Conservation (phyloP, 1,140 invertebrate genomes). For the Brachionus manjavacas region DNA sequence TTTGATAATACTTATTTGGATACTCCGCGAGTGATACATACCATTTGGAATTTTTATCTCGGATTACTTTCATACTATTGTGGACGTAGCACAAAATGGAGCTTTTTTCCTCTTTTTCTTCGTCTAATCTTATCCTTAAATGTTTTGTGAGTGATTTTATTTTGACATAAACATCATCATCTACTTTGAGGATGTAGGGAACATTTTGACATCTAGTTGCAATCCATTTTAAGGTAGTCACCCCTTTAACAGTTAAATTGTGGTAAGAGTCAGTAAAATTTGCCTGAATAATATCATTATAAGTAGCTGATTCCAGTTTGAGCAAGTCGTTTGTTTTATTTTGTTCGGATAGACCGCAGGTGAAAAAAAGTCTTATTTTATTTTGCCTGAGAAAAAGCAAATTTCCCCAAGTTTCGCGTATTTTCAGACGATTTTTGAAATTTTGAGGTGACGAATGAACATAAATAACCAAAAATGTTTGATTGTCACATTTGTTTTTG, state of each 20-base stretch:
- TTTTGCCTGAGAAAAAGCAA: background rate
- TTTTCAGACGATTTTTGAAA: conserved; percentile 43
- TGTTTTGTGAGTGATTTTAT: background rate
- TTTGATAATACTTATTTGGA: background rate
- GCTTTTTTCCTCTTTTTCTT: background rate
- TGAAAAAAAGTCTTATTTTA: background rate
- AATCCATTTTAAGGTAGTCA: conserved; percentile 46
- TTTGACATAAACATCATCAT: conserved; percentile 46
- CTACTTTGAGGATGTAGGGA: conserved; percentile 44
- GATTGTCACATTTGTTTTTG: background rate
- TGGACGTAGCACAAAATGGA: conserved; percentile 26
- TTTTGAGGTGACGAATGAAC: conserved; percentile 43
- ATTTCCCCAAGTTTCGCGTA: conserved; percentile 45
- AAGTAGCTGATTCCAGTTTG: conserved; percentile 42
- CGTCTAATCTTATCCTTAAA: background rate
- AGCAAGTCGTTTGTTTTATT: background rate
- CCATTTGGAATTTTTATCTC: conserved; percentile 9
- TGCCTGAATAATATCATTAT: conserved; percentile 46
- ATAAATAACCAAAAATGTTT: conserved; percentile 18
- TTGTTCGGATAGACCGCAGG: background rate
- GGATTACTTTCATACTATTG: background rate
- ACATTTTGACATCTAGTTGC: conserved; percentile 42
- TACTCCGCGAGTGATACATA: background rate
- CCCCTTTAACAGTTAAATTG: conserved; percentile 45
- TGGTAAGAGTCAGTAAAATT: conserved; percentile 45